A percentile compares a stretch with the other conserved stretches of the same genome.
Evolutionary conservation across 2,888 invertebrate genomes (phyloP).

Genomic region (Leptinotarsa rubiginosa): DNA sequence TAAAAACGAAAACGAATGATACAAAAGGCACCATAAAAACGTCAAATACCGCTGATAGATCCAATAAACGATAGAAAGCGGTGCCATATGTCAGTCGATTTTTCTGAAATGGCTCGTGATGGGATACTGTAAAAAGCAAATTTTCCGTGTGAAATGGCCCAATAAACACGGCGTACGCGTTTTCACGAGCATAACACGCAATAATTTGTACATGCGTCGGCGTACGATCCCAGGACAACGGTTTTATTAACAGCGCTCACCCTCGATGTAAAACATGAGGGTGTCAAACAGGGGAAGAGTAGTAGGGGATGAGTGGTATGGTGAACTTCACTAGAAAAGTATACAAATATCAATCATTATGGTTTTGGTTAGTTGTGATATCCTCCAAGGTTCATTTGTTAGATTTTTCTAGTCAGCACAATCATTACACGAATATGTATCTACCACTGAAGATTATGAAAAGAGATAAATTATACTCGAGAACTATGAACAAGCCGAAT

Average conservation of each 20-base stretch:
- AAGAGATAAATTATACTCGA: no score
- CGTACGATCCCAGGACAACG: neutral
- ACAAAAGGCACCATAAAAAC: constrained; percentile 39
- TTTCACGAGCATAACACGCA: constrained; percentile 1
- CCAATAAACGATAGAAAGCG: constrained; percentile 39
- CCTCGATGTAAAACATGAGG: constrained; percentile 7
- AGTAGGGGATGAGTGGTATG: neutral
- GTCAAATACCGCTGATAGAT: constrained; percentile 41
- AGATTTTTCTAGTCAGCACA: no score
- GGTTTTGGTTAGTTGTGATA: no score
- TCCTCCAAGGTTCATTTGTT: no score
- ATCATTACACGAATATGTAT: no score
- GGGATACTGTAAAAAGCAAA: constrained; percentile 59
- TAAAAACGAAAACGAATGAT: constrained; percentile 35
- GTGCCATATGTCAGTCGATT: constrained; percentile 39
- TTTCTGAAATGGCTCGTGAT: constrained; percentile 40
- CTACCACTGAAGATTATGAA: no score
- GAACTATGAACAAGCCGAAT: no score
- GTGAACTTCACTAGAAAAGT: no score
- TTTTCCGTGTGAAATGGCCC: constrained; percentile 58
- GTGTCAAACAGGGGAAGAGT: neutral
- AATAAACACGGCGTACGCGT: constrained; percentile 8
- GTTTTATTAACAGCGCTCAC: constrained; percentile 16
- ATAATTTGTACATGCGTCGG: constrained; percentile 18
- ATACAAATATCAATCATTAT: no score